phyloP scores from a whole-genome alignment of 2,113 vertebrate genomes.

The Calyptommatus sinebrachiatus region DNA sequence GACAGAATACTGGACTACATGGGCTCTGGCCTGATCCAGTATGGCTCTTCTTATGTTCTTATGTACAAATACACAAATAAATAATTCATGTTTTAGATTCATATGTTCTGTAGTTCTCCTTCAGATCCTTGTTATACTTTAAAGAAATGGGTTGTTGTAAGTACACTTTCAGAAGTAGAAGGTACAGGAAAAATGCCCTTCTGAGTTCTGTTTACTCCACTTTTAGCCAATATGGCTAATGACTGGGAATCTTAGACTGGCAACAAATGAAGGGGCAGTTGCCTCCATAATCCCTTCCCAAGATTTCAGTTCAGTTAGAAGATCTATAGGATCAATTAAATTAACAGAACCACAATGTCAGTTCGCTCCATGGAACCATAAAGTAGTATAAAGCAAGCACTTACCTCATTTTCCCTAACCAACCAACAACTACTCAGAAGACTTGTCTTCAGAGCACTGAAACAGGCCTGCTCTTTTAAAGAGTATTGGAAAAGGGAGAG shows the following conservation, averaged over 20 bases:
- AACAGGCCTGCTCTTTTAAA: neutral
- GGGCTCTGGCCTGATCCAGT: too few relatives aligned
- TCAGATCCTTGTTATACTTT: neutral
- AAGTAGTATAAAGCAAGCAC: neutral
- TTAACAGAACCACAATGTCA: neutral
- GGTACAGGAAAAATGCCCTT: too few relatives aligned
- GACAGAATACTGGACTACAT: too few relatives aligned
- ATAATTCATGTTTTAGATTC: too few relatives aligned
- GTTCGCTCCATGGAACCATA: neutral
- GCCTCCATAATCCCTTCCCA: neutral
- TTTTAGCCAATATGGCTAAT: too few relatives aligned
- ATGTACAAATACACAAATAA: too few relatives aligned
- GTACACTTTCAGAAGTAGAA: neutral
- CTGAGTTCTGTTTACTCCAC: too few relatives aligned
- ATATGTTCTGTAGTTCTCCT: too few relatives aligned
- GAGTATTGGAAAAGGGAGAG: neutral
- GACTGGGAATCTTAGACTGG: too few relatives aligned
- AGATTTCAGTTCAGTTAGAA: neutral
- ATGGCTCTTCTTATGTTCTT: too few relatives aligned
- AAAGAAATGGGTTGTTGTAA: neutral
- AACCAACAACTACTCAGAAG: neutral
- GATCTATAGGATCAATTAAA: neutral
- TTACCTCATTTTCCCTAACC: neutral
- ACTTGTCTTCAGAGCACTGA: neutral
- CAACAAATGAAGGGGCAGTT: too few relatives aligned